Evolutionary conservation across 1,140 invertebrate genomes (phyloP), one percentile per base, ranked within the genome.

Genomic region (Temnothorax curvispinosus): DNA sequence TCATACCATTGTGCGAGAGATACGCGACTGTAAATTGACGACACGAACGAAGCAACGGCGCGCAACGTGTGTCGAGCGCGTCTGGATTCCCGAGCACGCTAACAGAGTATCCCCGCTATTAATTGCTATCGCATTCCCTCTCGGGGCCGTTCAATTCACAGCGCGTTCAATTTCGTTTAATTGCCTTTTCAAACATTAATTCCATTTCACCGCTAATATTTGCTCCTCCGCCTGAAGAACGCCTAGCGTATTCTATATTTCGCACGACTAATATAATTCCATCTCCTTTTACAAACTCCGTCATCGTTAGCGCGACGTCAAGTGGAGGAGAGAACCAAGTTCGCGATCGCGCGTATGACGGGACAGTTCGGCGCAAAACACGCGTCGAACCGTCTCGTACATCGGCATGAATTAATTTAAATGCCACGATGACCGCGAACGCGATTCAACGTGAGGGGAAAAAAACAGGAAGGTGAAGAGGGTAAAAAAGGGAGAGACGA

Each of bases 1-100:
- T 62, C 80, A 18, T 84, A 32, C 54, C 44, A 84, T 84, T 84
- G 80, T 84, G 60, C 80, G 54, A 58, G 69, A 84, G 21, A 81
- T 81, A 81, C 64, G 80, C 80, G 69, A 75, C 69, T 75, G 60
- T 65, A 78, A 78, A 78, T 78, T 78, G 76, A 78, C 76, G 80
- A 74, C 27, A 74, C 69, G 80, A 27, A 27, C 27, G 27, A 27
- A 27, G 27, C 27, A 27, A 77, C 75, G 41, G 62, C 18, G 75
- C 52, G 44, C 77, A 8, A 81, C 38, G 80, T 75, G 54, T 62
- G 54, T 62, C 80, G 54, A 60, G 80, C 67, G 54, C 74, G 52
- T 84, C 69, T 84, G 80, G 80, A 84, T 84, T 84, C 69, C 54
- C 80, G 69, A 60, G 27, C 80, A 35, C 69, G 80, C 50, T 62